Evolutionary conservation across 2,888 invertebrate species (phyloP), one percentile per base, ranked within the genome.

Genomic region (Dolomedes plantarius): DNA sequence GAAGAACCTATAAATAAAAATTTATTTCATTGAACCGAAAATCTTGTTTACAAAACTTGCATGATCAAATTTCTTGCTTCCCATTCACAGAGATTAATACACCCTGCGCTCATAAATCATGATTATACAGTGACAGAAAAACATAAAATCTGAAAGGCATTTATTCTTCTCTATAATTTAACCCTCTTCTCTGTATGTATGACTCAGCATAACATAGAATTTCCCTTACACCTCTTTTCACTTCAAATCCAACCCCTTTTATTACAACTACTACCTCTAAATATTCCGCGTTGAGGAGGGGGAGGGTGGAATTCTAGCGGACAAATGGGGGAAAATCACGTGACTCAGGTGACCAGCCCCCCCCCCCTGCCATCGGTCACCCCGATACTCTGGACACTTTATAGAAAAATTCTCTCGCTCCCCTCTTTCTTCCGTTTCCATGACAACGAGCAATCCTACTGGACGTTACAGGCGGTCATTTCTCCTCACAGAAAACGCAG

Each of bases 391-490:
- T 73, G 78, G 85, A 79, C 79, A 86, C 74, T 86, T 86, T 86
- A 79, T 86, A 86, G 85, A 86, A 86, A 86, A 86, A 74, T 86
- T 68, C 65, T 41, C 78, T 31, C 29, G 69, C 69, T 3, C 56
- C 69, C 50, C 64, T n/a, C 46, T 67, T 73, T 39, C 65, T 77
- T 41, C 65, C 28, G 85, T 86, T n/a, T n/a, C 62, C 74, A 86
- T 79, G 69, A 19, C 74, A 69, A 86, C 85, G 73, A 23, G 74
- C 78, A 86, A 86, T 78, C 85, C 78, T 78, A 68, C 78, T 86
- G 85, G 85, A 86, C 75, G 85, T 78, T 78, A 78, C 79, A 65
- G 69, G 69, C 85, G 85, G 78, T 85, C 83, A 85, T 85, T 85
- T 85, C 83, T 85, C 78, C 68, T 65, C 50, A 56, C 32, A 27